phyloP scores from a whole-genome alignment of 2,113 vertebrate species.

The Petaurus breviceps region DNA sequence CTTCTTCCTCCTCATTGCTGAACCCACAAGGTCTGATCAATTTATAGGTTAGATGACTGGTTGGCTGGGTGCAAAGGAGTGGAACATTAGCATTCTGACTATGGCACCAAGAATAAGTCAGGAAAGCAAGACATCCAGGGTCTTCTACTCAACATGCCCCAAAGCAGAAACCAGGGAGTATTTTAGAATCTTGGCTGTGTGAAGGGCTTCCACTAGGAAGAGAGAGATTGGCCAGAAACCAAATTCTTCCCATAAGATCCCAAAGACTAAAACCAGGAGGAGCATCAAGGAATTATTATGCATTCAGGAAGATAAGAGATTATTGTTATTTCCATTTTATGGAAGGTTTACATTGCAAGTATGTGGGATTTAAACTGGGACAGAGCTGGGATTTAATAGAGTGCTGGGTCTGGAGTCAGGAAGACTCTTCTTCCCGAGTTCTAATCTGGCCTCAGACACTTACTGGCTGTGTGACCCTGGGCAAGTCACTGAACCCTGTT shows the following conservation, averaged over 20 bases:
- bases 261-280: neutral
- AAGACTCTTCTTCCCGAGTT: too few relatives aligned
- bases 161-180: neutral
- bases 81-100: neutral
- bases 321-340: neutral
- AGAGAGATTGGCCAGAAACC: neutral
- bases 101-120: neutral
- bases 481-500: too few relatives aligned
- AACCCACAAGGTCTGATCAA: neutral
- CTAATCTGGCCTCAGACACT: too few relatives aligned
- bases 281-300: neutral
- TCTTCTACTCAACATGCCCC: neutral
- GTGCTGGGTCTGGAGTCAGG: too few relatives aligned
- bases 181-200: neutral
- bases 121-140: neutral
- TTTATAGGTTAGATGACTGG: neutral
- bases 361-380: neutral
- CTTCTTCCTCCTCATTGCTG: neutral
- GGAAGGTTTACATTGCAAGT: neutral
- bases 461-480: too few relatives aligned
- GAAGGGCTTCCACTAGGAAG: neutral
- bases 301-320: neutral
- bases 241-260: neutral
- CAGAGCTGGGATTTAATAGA: neutral
- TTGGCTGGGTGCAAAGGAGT: too few relatives aligned